These are phyloP conservation scores for Lacerta viridis DNA, from an alignment of 2,797 vertebrate genomes.

Conservation along the genomic window DNA sequence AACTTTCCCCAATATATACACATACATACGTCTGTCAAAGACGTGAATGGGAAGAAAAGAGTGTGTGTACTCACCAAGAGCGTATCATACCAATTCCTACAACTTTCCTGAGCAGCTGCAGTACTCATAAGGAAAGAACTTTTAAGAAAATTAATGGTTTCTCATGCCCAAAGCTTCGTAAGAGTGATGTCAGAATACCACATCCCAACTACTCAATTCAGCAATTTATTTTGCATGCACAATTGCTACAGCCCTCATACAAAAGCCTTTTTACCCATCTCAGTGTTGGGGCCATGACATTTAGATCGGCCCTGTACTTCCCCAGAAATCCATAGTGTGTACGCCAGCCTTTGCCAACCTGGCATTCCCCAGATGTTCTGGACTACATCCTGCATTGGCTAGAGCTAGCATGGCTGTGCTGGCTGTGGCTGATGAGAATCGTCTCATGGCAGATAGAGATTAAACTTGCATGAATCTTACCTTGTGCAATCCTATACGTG, in stretches of 20 bases:
- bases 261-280: neutral
- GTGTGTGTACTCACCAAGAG: neutral
- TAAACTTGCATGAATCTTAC: too few species aligned
- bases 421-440: too few species aligned
- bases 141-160: neutral
- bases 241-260: neutral
- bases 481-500: neutral
- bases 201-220: neutral
- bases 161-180: neutral
- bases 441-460: too few species aligned
- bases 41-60: neutral
- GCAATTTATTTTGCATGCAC: neutral
- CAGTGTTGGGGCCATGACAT: neutral
- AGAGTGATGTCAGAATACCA: neutral
- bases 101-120: neutral
- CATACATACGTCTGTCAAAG: neutral
- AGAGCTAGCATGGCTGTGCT: too few species aligned
- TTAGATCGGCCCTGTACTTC: too few species aligned
- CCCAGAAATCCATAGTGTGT: neutral
- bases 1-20: neutral
- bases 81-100: neutral
- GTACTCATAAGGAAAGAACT: neutral
- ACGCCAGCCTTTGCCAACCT: neutral
- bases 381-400: too few species aligned
- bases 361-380: too few species aligned